phyloP scores from a whole-genome alignment of 1,140 invertebrate genomes.

The Calephelis virginiensis region DNA sequence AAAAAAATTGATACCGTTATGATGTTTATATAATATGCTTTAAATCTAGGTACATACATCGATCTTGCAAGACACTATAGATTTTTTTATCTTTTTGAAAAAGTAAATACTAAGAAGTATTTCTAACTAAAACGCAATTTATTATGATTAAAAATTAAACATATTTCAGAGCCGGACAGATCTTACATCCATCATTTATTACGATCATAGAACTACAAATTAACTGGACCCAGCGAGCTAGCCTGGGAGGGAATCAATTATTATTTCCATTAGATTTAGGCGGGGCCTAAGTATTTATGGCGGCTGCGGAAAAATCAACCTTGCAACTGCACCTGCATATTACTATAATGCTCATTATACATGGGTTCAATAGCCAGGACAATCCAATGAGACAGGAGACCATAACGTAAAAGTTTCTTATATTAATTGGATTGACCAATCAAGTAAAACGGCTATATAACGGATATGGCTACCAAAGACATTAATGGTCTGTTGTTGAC shows the following conservation, averaged over 20 bases:
- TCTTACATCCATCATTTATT: conserved; percentile 21
- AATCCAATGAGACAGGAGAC: not conserved
- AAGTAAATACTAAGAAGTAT: not conserved
- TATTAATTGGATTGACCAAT: not conserved
- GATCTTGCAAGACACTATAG: no score
- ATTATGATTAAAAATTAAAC: conserved; percentile 10
- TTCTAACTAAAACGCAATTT: conserved; percentile 10
- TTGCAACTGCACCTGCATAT: conserved; percentile 28
- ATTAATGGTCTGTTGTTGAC: no score
- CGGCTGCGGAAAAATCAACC: conserved; percentile 40
- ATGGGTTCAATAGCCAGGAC: not conserved
- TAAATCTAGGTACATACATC: no score
- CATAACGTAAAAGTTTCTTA: not conserved
- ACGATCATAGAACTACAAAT: conserved; percentile 19
- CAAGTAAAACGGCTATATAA: no score
- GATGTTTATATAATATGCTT: no score
- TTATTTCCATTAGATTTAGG: conserved; percentile 65
- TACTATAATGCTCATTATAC: not conserved
- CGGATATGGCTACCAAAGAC: no score
- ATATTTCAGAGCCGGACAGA: conserved; percentile 17
- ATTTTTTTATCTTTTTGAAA: not conserved
- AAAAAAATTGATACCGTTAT: no score
- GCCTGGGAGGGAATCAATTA: conserved; percentile 65
- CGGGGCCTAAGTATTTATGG: conserved; percentile 54
- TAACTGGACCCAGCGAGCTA: conserved; percentile 20